A percentile compares a stretch with the other conserved stretches of the same genome.
These are phyloP conservation scores for Gryllus longicercus DNA, from an alignment of 2,888 invertebrate genomes.

Conservation along the genomic window DNA sequence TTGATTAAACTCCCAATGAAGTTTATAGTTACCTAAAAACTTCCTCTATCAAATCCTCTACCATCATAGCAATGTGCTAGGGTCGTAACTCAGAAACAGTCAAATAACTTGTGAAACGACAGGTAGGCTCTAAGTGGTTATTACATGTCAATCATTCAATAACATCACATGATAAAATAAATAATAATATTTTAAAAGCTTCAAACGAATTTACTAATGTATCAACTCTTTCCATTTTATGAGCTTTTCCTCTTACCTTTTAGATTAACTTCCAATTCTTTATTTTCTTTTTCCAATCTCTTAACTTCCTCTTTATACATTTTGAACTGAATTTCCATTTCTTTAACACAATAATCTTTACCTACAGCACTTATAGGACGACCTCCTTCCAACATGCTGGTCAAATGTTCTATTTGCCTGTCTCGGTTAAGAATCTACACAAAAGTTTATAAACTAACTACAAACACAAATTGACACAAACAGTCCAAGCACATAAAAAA, in stretches of 20 bases:
- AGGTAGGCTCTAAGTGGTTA: too few species aligned
- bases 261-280: conserved; percentile 54
- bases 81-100: too few species aligned
- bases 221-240: background rate
- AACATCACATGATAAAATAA: background rate
- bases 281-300: conserved; percentile 59
- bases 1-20: too few species aligned
- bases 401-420: conserved; percentile 67
- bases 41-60: too few species aligned
- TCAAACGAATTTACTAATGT: background rate
- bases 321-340: conserved; percentile 47
- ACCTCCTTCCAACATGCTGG: conserved; percentile 67
- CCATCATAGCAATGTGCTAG: too few species aligned
- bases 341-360: conserved; percentile 64
- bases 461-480: conserved; percentile 21
- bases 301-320: conserved; percentile 56
- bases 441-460: conserved; percentile 22
- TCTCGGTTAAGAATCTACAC: conserved; percentile 51
- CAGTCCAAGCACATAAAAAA: background rate
- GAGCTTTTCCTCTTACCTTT: conserved; percentile 45
- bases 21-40: too few species aligned
- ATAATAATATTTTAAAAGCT: background rate
- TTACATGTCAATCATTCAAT: background rate
- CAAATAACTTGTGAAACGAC: too few species aligned
- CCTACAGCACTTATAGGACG: conserved; percentile 61